Evolutionary conservation across 2,797 vertebrate species (phyloP).

Genomic region (Labeo calbasu): DNA sequence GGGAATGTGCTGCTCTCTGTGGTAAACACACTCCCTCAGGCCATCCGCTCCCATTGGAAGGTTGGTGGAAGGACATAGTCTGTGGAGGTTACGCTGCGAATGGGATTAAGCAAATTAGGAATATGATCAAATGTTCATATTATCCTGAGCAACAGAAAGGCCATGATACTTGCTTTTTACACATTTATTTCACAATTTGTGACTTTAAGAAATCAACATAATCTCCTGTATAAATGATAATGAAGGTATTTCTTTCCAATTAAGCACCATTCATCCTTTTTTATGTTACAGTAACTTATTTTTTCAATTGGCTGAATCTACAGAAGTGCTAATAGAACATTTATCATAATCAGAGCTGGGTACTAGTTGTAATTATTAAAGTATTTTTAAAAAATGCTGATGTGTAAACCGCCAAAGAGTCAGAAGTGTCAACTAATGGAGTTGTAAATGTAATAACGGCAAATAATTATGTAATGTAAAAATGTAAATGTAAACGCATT

Average conservation of each 20-base stretch:
- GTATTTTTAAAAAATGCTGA: too few relatives aligned
- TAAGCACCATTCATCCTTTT: neutral
- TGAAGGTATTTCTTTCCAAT: neutral
- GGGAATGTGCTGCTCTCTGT: constrained; percentile 20
- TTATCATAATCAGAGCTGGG: neutral
- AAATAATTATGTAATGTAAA: neutral
- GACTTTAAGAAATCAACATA: neutral
- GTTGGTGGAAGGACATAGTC: constrained; percentile 13
- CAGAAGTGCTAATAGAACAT: neutral
- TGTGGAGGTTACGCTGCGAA: neutral
- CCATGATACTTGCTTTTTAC: neutral
- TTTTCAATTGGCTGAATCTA: neutral
- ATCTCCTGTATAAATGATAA: neutral
- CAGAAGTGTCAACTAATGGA: neutral
- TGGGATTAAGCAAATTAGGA: neutral
- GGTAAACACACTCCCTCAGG: neutral
- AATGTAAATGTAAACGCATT: neutral
- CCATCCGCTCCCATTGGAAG: neutral
- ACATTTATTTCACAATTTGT: neutral
- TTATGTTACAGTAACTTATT: neutral
- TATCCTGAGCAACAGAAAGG: neutral
- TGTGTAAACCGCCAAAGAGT: too few relatives aligned
- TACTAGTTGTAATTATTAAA: too few relatives aligned
- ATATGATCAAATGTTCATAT: neutral
- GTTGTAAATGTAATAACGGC: neutral